Percentiles rank a stretch among this genome's conserved stretches.
phyloP scores from a whole-genome alignment of 2,888 invertebrate species.

The Eristalis pertinax region DNA sequence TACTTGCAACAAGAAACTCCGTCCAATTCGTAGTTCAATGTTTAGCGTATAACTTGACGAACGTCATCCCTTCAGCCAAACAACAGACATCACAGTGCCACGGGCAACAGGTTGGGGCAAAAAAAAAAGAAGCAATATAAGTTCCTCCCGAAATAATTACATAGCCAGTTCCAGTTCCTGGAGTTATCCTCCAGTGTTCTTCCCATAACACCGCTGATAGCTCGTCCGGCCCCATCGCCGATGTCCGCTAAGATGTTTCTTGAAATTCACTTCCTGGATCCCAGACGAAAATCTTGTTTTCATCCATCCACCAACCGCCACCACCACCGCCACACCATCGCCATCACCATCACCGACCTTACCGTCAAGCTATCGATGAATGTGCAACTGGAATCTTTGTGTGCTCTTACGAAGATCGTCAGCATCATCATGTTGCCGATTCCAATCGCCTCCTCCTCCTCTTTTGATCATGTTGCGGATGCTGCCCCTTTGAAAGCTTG shows the following conservation, averaged over 20 bases:
- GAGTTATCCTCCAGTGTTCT: slow-evolving; percentile 57
- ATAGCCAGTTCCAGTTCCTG: slow-evolving; percentile 65
- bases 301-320: slow-evolving; percentile 36
- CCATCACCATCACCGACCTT: slow-evolving; percentile 12
- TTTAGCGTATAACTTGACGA: slow-evolving; percentile 40
- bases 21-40: slow-evolving; percentile 33
- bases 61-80: slow-evolving; percentile 43
- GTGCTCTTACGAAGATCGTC: slow-evolving; percentile 59
- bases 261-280: slow-evolving; percentile 72
- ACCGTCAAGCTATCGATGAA: slow-evolving; percentile 53
- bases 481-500: slow-evolving; percentile 63
- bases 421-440: slow-evolving; percentile 71
- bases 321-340: slow-evolving; percentile 10
- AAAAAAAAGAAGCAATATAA: slow-evolving; percentile 25
- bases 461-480: slow-evolving; percentile 71
- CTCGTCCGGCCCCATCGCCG: slow-evolving; percentile 20
- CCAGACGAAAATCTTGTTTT: slow-evolving; percentile 71
- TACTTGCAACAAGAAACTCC: slow-evolving; percentile 41
- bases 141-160: slow-evolving; percentile 66
- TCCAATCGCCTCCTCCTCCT: slow-evolving; percentile 68
- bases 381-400: slow-evolving; percentile 66
- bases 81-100: slow-evolving; percentile 29
- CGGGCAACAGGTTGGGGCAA: slow-evolving; percentile 65
- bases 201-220: slow-evolving; percentile 49
- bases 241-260: slow-evolving; percentile 63